Evolutionary conservation across 1,140 invertebrate genomes (phyloP), one percentile per base, ranked within the genome.

Genomic region (Megalopta genalis): DNA sequence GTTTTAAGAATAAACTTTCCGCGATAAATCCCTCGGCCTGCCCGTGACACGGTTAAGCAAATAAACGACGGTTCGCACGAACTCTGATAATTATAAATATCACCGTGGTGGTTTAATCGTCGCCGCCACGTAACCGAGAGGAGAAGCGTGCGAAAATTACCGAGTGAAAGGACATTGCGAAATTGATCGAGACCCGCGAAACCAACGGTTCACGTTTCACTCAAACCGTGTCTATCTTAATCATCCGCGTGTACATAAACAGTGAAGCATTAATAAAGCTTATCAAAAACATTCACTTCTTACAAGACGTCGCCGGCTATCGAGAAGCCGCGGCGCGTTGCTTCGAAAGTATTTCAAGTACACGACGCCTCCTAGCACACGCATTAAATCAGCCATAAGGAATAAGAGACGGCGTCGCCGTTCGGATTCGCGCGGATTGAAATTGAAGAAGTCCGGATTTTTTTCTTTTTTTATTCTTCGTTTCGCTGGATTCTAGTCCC

Each of bases 91-190:
- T 60, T 76, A 39, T 8, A 68, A 59, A 42, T 68, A 68, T 68
- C 25, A 68, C 25, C 10, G 23, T n/a, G n/a, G n/a, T n/a, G 46
- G 14, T n/a, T 25, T 8, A 23, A 46, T 23, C 25, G n/a, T 46
- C 10, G 3, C 46, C 42, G 39, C 49, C n/a, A 49, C 25, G n/a
- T 12, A 46, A n/a, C 25, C 23, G 7, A 25, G 16, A 32, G 25
- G 37, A 70, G 46, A 74, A 66, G 49, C 77, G 77, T 68, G 77
- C 57, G 81, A 79, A 76, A 68, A 75, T 75, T 18, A 18, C 7
- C 18, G 54, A 74, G 64, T 52, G 77, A 80, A 80, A 66, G 66
- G 75, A 63, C 37, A 23, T 73, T 59, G 62, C 62, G 60, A 73
- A 76, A 66, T 77, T 69, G 71, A 71, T 79, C 76, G 49, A 67